Conservation (phyloP, 2,797 vertebrate genomes). For the Poecilia wingei region DNA sequence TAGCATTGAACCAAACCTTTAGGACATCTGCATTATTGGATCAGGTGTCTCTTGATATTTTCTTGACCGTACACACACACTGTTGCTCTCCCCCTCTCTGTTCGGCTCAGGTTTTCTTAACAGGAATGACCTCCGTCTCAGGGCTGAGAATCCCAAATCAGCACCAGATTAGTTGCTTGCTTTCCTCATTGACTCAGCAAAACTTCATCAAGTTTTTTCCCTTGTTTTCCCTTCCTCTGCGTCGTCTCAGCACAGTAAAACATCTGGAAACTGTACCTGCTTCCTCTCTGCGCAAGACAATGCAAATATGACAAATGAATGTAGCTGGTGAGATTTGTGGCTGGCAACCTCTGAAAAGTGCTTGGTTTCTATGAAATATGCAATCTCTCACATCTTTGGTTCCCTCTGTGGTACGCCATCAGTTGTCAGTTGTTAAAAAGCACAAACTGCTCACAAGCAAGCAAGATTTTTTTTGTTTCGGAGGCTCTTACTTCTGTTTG, state of each 20-base stretch:
- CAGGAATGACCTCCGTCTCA: slow-evolving; percentile 64
- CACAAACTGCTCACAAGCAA: slow-evolving; percentile 52
- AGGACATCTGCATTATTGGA: background rate
- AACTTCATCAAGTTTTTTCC: slow-evolving; percentile 26
- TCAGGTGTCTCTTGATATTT: background rate
- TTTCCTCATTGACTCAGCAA: slow-evolving; percentile 32
- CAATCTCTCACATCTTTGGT: slow-evolving; percentile 35
- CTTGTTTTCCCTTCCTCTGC: slow-evolving; percentile 20
- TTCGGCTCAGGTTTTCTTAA: slow-evolving; percentile 52
- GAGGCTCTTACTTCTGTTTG: slow-evolving; percentile 22
- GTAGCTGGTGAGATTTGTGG: slow-evolving; percentile 18
- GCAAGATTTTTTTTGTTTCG: slow-evolving; percentile 25
- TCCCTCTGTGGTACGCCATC: slow-evolving; percentile 37
- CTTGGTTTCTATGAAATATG: slow-evolving; percentile 36
- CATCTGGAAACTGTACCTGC: slow-evolving; percentile 16
- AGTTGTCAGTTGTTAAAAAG: slow-evolving; percentile 31
- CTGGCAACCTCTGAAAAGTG: slow-evolving; percentile 36
- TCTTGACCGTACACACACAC: too few relatives aligned
- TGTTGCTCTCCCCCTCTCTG: slow-evolving; percentile 15
- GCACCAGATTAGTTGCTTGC: slow-evolving; percentile 64
- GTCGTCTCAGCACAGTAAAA: slow-evolving; percentile 11
- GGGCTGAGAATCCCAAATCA: slow-evolving; percentile 51
- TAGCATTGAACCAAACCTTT: background rate
- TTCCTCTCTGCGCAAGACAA: background rate
- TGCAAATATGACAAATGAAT: slow-evolving; percentile 26